Percentiles rank a stretch among this genome's conserved stretches.
Evolutionary conservation across 2,113 vertebrate genomes (phyloP).

Genomic region (Proterorhinus semilunaris): DNA sequence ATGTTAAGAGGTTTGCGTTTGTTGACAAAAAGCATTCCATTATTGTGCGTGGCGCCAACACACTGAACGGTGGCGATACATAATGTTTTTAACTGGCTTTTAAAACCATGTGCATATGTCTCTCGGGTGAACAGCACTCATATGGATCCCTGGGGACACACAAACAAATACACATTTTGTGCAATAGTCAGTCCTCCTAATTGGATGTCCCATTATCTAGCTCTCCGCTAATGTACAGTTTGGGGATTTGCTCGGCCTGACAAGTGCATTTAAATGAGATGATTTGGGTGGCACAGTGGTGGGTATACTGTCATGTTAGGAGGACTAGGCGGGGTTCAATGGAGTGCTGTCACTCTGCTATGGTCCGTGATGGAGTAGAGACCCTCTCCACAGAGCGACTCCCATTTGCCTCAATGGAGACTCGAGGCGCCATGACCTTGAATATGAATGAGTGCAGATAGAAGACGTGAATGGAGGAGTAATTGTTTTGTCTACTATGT

Average conservation of each 20-base stretch:
- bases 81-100: conserved; percentile 51
- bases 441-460: conserved; percentile 39
- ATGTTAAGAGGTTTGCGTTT: conserved; percentile 63
- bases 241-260: conserved; percentile 34
- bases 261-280: conserved; percentile 52
- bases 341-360: conserved; percentile 52
- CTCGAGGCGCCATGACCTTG: conserved; percentile 48
- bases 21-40: conserved; percentile 63
- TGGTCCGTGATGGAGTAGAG: conserved; percentile 45
- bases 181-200: conserved; percentile 34
- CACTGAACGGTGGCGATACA: conserved; percentile 21
- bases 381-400: conserved; percentile 19
- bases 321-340: conserved; percentile 37
- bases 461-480: conserved; percentile 23
- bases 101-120: conserved; percentile 32
- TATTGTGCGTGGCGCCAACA: conserved; percentile 35
- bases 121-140: conserved; percentile 26
- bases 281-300: conserved; percentile 47
- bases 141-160: conserved; percentile 11
- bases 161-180: conserved; percentile 30
- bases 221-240: conserved; percentile 37
- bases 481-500: conserved; percentile 13
- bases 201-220: conserved; percentile 44
- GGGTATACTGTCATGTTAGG: conserved; percentile 47
- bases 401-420: conserved; percentile 31